Conservation (phyloP, 2,797 vertebrate genomes). For the Brotula barbata region DNA sequence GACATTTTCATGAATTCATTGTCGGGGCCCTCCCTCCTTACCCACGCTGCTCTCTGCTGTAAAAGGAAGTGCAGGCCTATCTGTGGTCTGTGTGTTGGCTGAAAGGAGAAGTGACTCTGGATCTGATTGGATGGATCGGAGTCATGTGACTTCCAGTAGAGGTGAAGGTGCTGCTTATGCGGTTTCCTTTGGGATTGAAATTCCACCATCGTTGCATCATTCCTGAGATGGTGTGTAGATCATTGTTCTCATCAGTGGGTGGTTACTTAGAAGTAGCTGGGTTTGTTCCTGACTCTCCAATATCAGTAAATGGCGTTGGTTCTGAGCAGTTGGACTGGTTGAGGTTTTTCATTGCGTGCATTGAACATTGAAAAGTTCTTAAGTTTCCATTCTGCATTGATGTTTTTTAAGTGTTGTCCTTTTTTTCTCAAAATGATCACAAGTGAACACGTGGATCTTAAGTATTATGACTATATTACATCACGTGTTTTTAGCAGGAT, state of each 20-base stretch:
- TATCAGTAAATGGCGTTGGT: constrained; percentile 28
- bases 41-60: not conserved
- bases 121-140: constrained; percentile 28
- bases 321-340: constrained; percentile 46
- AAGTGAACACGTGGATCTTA: too few relatives aligned
- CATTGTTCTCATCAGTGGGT: constrained; percentile 37
- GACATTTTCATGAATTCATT: constrained; percentile 9
- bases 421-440: not conserved
- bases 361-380: constrained; percentile 7
- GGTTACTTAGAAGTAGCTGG: constrained; percentile 19
- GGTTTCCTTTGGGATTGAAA: constrained; percentile 47
- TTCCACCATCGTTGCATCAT: constrained; percentile 38
- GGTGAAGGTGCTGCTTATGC: constrained; percentile 17
- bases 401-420: not conserved
- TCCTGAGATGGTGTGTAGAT: constrained; percentile 5
- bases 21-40: not conserved
- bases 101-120: constrained; percentile 61
- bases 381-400: too few relatives aligned
- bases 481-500: too few relatives aligned
- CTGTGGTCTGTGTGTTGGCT: constrained; percentile 7
- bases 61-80: constrained; percentile 48
- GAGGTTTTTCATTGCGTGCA: constrained; percentile 6
- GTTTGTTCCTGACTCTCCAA: constrained; percentile 41
- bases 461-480: too few relatives aligned
- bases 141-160: constrained; percentile 38